Conservation (phyloP, 2,797 vertebrate species). For the Passerculus sandwichensis region DNA sequence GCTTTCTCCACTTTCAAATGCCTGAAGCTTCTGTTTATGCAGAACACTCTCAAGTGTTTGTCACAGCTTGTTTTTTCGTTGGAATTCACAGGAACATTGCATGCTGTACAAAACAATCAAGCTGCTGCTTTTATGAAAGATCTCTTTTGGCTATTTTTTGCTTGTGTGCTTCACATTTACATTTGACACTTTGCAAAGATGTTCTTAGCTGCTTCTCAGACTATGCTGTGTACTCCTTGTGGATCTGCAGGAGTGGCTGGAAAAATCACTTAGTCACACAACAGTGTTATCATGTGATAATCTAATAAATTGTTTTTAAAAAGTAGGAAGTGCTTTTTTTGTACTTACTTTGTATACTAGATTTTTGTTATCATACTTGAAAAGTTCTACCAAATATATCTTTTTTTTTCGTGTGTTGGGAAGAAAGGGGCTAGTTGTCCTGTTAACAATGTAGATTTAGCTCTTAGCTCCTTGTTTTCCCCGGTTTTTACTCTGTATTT, state of each 20-base stretch:
- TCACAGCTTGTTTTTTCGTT: constrained; percentile 46
- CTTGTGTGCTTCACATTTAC: neutral
- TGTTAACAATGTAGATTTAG: neutral
- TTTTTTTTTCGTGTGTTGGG: neutral
- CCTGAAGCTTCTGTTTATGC: constrained; percentile 20
- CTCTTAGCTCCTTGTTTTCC: neutral
- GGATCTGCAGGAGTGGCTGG: neutral
- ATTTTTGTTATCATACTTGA: neutral
- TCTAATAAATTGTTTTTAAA: neutral
- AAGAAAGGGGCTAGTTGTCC: neutral
- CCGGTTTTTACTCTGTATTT: neutral
- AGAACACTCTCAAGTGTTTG: constrained; percentile 31
- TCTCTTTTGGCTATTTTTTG: constrained; percentile 20
- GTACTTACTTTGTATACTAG: neutral
- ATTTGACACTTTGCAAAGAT: neutral
- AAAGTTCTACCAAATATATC: neutral
- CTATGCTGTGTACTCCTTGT: neutral
- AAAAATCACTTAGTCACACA: neutral
- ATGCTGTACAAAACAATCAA: constrained; percentile 43
- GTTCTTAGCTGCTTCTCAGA: neutral
- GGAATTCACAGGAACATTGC: constrained; percentile 35
- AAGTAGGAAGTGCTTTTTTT: neutral
- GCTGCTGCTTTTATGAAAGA: constrained; percentile 24
- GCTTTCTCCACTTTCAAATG: neutral
- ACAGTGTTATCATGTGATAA: neutral